Base-by-base conservation (phyloP, 2,797 vertebrate species). In the Gambelia wislizenii region DNA sequence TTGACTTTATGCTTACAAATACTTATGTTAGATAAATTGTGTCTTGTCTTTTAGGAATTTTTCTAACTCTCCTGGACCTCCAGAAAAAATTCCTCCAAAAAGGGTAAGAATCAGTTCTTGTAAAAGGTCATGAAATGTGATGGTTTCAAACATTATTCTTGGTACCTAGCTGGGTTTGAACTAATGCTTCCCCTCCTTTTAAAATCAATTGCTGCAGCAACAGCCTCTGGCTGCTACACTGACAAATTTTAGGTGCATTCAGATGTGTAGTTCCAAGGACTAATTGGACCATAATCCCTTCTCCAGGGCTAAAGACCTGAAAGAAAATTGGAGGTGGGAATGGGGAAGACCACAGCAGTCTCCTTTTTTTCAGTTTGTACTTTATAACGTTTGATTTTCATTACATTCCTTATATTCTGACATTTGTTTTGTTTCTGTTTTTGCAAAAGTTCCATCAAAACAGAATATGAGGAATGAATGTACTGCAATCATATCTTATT, bases 1-100 rank as follows among this genome's bases (percentile, higher is more conserved):
- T 1, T 83, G 0, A 80, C 1, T 78, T 5, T 85, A 72, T 91
- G 83, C 1, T 52, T 13, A 47, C 16, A 90, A 70, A 79, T 90
- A 64, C 83, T 82, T 5, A 54, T 64, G 6, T 83, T 82, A 64
- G 0, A 6, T 54, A 47, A 85, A 82, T 39, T 76, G 22, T 86
- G 16, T 27, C 67, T 92, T 90, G 14, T 2, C 0, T 84, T 93
- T 87, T 69, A 91, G 10, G 2, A 30, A 56, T 89, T 83, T 74
- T 79, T 49, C 5, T 74, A 49, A 30, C 52, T 75, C 72, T 20
- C 4, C 42, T 0, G 0, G 2, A 77, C 27, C 25, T 93, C 84
- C 4, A 39, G 86, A n/a, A 89, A 89, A 22, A 86, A 2, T 18
- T 52, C 84, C 75, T 14, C 0, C 52, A 30, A 89, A 83, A 90